phyloP scores from a whole-genome alignment of 2,797 vertebrate genomes.

The Bradypus variegatus region DNA sequence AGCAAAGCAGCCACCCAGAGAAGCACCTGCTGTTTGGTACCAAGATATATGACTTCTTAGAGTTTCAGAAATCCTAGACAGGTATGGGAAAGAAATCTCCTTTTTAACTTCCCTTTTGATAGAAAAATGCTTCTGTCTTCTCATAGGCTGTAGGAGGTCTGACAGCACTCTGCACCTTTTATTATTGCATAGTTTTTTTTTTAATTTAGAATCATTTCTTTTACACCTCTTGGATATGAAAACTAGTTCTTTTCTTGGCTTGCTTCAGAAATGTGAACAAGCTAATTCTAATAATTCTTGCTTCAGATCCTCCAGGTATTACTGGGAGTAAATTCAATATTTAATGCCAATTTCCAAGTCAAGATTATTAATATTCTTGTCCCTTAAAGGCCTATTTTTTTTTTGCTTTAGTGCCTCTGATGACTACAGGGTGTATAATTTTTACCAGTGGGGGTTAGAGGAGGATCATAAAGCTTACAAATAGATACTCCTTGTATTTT shows the following conservation, averaged over 20 bases:
- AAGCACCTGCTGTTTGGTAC: neutral
- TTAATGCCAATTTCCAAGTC: conserved; percentile 13
- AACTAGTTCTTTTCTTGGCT: conserved; percentile 23
- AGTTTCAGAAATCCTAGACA: conserved; percentile 9
- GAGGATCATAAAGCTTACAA: neutral
- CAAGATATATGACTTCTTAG: neutral
- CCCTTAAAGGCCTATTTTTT: conserved; percentile 17
- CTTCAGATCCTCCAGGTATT: conserved; percentile 19
- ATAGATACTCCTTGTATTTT: neutral
- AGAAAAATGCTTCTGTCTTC: conserved; percentile 9
- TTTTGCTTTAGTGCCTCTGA: neutral
- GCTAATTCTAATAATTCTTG: conserved; percentile 38
- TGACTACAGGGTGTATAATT: neutral
- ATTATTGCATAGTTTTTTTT: neutral
- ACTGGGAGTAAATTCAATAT: conserved; percentile 29
- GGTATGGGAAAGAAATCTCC: neutral
- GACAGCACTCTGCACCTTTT: neutral
- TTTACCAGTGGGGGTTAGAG: neutral
- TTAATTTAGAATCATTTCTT: conserved; percentile 38
- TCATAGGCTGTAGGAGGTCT: neutral
- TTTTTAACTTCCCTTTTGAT: neutral
- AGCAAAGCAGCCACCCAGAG: neutral
- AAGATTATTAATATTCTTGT: conserved; percentile 28
- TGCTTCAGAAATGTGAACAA: conserved; percentile 39
- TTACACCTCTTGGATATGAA: conserved; percentile 36